Conservation (phyloP, 2,797 vertebrate genomes). For the Heliangelus exortis region DNA sequence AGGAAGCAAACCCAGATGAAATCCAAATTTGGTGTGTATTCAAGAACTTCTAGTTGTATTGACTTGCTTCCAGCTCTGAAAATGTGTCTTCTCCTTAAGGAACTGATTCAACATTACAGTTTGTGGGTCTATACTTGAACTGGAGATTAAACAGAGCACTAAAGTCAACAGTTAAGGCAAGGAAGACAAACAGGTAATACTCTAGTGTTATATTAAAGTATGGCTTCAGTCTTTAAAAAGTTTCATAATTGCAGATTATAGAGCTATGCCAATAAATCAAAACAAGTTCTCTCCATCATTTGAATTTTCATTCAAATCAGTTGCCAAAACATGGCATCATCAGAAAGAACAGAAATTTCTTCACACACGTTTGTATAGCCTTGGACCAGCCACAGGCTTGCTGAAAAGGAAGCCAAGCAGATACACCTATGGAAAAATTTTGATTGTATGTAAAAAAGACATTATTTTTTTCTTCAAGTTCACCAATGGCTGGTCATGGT, state of each 20-base stretch:
- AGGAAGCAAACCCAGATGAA: slow-evolving; percentile 23
- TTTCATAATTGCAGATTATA: background rate
- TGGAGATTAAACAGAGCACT: background rate
- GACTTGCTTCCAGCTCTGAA: background rate
- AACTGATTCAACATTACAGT: background rate
- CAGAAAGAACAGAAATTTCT: background rate
- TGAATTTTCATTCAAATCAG: background rate
- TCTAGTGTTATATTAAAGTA: background rate
- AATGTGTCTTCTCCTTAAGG: background rate
- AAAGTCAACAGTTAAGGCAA: background rate
- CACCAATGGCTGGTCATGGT: background rate
- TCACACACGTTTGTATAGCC: background rate
- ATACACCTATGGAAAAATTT: background rate
- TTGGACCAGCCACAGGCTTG: background rate
- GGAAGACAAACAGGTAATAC: background rate
- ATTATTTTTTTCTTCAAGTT: background rate
- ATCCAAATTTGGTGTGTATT: background rate
- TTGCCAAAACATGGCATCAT: background rate
- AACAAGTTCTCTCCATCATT: background rate
- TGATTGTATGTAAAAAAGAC: background rate
- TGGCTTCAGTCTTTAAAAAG: background rate
- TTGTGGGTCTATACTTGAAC: background rate
- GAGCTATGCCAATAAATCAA: background rate
- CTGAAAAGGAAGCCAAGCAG: background rate
- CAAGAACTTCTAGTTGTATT: background rate